Base-by-base conservation (phyloP, 2,113 vertebrate species). In the Colinus virginianus region DNA sequence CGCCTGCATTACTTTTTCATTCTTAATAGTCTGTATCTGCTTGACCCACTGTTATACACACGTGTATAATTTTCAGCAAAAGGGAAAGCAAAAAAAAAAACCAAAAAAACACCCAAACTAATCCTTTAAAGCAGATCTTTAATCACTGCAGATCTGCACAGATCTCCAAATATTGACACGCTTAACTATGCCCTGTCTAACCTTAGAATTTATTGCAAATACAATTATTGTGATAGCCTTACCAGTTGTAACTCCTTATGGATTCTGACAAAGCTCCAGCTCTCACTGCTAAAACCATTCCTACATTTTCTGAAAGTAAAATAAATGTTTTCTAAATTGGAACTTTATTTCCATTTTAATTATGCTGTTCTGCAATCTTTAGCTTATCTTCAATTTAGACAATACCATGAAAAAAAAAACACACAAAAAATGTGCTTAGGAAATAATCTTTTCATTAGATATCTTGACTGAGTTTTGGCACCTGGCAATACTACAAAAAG, bases 81-180 rank as follows among this genome's bases (percentile, higher is more conserved):
- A 85, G 28, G 70, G 48, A 81, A 87, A 68, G 34, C 15, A 84
- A 90, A 76, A 53, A 13, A 2, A 51, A 51, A 23, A 23, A 3
- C 23, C 23, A n/a, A n/a, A n/a, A n/a, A 25, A 13, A 12, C 13
- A 51, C 2, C 3, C 9, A 45, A 92, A 96, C 72, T 11, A 86
- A 56, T 78, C 14, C 11, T 78, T 90, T 83, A 70, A 78, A 62
- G 25, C 15, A 82, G 49, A 77, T 56, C 45, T 92, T 87, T 87
- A 90, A 90, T 85, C 78, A 55, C 46, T 64, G 51, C 25, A 87
- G 53, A 84, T 88, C 25, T 78, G 40, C 51, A 72, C 38, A 81
- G 64, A 90, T 81, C 42, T 88, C 61, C 68, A 88, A 94, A 94
- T 93, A 90, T 93, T 94, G 87, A 94, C 15, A 7, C 5, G 83